phyloP scores from a whole-genome alignment of 2,797 vertebrate species.

The Buceros bicornis region DNA sequence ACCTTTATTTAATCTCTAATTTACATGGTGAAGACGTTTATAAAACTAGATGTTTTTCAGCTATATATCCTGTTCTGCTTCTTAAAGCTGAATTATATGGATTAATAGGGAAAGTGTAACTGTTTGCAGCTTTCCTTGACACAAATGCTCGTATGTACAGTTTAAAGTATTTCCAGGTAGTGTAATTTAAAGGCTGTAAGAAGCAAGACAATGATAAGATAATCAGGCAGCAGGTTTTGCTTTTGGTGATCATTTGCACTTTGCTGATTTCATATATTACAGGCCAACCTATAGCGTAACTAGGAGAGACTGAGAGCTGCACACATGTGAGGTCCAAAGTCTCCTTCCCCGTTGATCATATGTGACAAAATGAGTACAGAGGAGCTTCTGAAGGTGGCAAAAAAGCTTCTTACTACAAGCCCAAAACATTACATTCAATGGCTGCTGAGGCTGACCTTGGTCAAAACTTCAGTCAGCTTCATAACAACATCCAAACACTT shows the following conservation, averaged over 20 bases:
- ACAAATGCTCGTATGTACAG: slow-evolving; percentile 32
- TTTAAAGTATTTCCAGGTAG: background rate
- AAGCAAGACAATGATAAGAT: background rate
- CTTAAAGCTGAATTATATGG: slow-evolving; percentile 21
- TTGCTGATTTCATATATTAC: background rate
- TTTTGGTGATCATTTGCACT: slow-evolving; percentile 57
- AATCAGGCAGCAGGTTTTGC: slow-evolving; percentile 10
- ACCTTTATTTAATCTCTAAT: slow-evolving; percentile 64
- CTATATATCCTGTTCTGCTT: slow-evolving; percentile 49
- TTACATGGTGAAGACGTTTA: slow-evolving; percentile 59
- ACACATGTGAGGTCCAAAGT: background rate
- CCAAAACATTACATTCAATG: background rate
- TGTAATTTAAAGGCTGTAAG: slow-evolving; percentile 15
- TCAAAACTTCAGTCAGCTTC: background rate
- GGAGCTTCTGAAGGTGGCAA: background rate
- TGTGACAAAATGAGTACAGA: background rate
- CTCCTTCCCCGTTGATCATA: background rate
- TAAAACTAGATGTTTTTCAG: slow-evolving; percentile 47
- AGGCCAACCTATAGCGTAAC: background rate
- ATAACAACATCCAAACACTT: background rate
- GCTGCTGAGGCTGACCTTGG: background rate
- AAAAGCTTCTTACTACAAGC: background rate
- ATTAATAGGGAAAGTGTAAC: slow-evolving; percentile 32
- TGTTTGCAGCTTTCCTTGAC: slow-evolving; percentile 5
- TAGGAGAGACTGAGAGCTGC: background rate